A percentile compares a stretch with the other conserved stretches of the same genome.
These are phyloP conservation scores for Syngnathus floridae DNA, from an alignment of 2,113 vertebrate genomes.

Conservation along the genomic window DNA sequence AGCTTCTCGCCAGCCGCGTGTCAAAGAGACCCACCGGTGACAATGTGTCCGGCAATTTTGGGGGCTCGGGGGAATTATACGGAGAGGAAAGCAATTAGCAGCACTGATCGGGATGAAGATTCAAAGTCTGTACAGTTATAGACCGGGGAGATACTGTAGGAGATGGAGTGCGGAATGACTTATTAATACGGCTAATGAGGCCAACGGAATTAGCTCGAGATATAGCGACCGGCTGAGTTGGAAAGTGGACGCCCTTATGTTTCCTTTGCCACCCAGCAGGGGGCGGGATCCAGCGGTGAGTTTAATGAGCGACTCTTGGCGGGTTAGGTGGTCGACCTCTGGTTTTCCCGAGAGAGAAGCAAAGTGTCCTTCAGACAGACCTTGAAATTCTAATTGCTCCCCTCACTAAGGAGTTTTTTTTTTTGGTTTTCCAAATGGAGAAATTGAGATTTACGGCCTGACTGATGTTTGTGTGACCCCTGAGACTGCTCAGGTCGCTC, in stretches of 20 bases:
- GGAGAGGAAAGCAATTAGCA: conserved; percentile 61
- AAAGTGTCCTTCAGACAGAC: neutral
- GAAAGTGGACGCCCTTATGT: neutral
- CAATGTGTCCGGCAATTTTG: conserved; percentile 52
- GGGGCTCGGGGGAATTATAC: conserved; percentile 45
- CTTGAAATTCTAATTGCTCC: neutral
- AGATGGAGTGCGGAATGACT: conserved; percentile 46
- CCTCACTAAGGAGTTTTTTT: neutral
- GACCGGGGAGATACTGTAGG: conserved; percentile 30
- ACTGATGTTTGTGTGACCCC: conserved; percentile 32
- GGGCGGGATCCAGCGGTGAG: neutral
- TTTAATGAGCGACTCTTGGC: conserved; percentile 4
- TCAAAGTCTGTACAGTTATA: conserved; percentile 45
- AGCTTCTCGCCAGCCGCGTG: conserved; percentile 51
- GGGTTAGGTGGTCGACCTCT: neutral
- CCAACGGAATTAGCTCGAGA: conserved; percentile 24
- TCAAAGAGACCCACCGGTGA: conserved; percentile 51
- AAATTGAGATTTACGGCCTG: neutral
- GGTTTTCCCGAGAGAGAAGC: neutral
- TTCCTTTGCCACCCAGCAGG: conserved; percentile 1
- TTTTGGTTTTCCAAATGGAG: too few relatives aligned
- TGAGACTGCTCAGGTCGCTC: conserved; percentile 23
- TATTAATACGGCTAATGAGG: conserved; percentile 62
- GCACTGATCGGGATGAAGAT: conserved; percentile 41
- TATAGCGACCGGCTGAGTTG: conserved; percentile 2